Evolutionary conservation across 2,888 invertebrate genomes (phyloP).

Genomic region (Pristionchus mayeri): DNA sequence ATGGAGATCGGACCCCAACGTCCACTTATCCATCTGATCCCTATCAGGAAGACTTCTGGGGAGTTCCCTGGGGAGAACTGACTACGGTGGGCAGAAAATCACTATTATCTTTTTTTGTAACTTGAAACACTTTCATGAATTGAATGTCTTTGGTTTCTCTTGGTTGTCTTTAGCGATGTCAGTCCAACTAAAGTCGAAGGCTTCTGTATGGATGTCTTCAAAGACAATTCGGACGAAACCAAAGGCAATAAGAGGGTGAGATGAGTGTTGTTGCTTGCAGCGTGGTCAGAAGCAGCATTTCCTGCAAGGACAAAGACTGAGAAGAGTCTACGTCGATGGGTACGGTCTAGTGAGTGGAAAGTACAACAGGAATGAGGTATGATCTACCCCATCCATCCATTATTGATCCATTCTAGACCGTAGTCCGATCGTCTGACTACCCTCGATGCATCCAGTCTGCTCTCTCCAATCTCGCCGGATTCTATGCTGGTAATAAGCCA

Average conservation of each 20-base stretch:
- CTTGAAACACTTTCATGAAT: too few relatives aligned
- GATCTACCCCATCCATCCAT: neutral
- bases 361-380: conserved; percentile 39
- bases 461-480: conserved; percentile 32
- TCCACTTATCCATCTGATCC: conserved; percentile 58
- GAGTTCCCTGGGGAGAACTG: conserved; percentile 59
- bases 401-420: neutral
- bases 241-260: conserved; percentile 53
- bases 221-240: too few relatives aligned
- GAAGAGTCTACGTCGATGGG: conserved; percentile 6
- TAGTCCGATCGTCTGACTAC: conserved; percentile 18
- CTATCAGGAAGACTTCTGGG: conserved; percentile 55
- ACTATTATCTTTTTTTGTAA: too few relatives aligned
- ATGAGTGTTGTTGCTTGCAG: neutral
- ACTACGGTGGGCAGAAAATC: conserved; percentile 63
- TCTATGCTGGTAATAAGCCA: conserved; percentile 35
- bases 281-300: conserved; percentile 48
- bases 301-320: conserved; percentile 37
- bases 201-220: too few relatives aligned
- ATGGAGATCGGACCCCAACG: conserved; percentile 68
- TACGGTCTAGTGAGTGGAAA: neutral
- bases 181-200: too few relatives aligned
- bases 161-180: too few relatives aligned
- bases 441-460: conserved; percentile 47
- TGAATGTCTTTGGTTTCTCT: too few relatives aligned